A percentile compares a stretch with the other conserved stretches of the same genome.
Evolutionary conservation across 2,113 vertebrate genomes (phyloP).

Genomic region (Takifugu flavidus): DNA sequence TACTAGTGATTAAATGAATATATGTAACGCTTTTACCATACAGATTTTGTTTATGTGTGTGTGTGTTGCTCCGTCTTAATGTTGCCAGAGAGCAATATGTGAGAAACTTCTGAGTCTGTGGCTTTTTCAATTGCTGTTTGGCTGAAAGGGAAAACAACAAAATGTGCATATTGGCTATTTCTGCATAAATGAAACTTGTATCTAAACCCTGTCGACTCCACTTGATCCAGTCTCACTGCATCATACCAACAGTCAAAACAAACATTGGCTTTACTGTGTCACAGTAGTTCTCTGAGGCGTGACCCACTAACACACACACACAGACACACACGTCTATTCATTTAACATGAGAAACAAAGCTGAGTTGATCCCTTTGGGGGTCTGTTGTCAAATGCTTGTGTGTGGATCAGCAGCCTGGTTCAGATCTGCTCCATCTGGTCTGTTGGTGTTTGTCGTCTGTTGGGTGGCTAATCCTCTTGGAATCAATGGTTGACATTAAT

Average conservation of each 20-base stretch:
- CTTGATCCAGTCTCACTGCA: too few species aligned
- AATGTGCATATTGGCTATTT: too few species aligned
- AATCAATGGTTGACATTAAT: conserved; percentile 39
- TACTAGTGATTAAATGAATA: conserved; percentile 8
- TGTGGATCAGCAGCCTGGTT: conserved; percentile 4
- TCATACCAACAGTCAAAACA: conserved; percentile 1
- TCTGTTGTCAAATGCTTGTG: conserved; percentile 5
- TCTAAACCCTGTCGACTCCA: too few species aligned
- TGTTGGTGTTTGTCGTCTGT: conserved; percentile 10
- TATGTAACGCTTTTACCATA: too few species aligned
- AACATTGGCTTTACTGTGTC: background rate
- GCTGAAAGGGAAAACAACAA: too few species aligned
- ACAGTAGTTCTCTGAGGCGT: background rate
- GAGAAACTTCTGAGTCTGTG: background rate
- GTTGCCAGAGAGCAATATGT: background rate
- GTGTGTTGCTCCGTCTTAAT: background rate
- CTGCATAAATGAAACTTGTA: too few species aligned
- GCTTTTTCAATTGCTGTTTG: too few species aligned
- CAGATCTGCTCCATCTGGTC: conserved; percentile 43
- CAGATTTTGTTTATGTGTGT: too few species aligned
- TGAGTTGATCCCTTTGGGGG: conserved; percentile 3
- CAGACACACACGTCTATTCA: background rate
- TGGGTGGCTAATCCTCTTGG: conserved; percentile 35
- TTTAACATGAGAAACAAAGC: conserved; percentile 3
- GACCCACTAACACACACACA: background rate